Evolutionary conservation across 2,113 vertebrate genomes (phyloP).

Genomic region (Bubo bubo): DNA sequence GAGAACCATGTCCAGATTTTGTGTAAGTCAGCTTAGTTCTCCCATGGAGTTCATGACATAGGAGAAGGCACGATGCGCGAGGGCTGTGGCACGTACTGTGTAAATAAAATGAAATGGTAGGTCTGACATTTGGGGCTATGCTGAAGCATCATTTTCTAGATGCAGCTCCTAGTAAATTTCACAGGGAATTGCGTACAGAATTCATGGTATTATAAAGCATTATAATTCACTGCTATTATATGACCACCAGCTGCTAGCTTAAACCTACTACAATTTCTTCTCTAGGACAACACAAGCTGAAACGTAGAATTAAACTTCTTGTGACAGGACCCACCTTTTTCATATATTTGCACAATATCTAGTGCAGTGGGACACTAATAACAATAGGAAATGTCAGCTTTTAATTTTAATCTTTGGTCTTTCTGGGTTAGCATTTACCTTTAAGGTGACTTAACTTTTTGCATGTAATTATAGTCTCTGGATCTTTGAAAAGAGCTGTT

Average conservation of each 20-base stretch:
- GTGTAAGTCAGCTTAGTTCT: background rate
- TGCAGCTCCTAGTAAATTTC: background rate
- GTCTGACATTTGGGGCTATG: background rate
- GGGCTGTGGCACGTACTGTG: background rate
- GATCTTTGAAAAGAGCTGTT: background rate
- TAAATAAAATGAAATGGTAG: background rate
- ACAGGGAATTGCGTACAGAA: background rate
- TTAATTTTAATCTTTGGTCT: background rate
- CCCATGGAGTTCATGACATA: accelerated
- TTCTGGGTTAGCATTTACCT: slow-evolving; percentile 2
- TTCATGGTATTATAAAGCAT: background rate
- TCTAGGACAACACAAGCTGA: background rate
- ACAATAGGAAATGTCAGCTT: background rate
- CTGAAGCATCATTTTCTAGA: background rate
- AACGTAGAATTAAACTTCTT: slow-evolving; percentile 35
- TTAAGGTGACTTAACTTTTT: slow-evolving; percentile 31
- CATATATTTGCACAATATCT: slow-evolving; percentile 25
- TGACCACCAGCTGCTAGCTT: slow-evolving; percentile 11
- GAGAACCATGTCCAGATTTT: background rate
- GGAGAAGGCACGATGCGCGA: accelerated
- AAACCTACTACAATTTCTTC: background rate
- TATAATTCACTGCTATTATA: background rate
- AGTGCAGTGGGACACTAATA: background rate
- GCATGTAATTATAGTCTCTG: background rate
- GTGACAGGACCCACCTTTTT: background rate